A percentile compares a stretch with the other conserved stretches of the same genome.
phyloP scores from a whole-genome alignment of 2,113 vertebrate genomes.

The Zosterops lateralis region DNA sequence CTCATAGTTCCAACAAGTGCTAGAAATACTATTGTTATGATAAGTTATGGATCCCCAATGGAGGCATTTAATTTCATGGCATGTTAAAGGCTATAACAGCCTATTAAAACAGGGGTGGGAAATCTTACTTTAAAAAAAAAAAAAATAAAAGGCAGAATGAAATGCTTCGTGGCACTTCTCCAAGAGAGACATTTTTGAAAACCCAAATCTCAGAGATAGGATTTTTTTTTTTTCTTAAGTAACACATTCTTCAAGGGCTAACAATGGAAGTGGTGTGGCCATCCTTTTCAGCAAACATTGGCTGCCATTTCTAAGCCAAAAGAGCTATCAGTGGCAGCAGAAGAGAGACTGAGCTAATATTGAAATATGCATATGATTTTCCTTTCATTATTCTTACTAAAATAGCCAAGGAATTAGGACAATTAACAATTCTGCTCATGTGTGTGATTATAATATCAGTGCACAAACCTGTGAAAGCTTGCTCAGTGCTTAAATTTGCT shows the following conservation, averaged over 20 bases:
- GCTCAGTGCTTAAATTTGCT: neutral
- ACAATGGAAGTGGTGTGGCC: neutral
- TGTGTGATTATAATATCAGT: neutral
- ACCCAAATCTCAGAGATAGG: neutral
- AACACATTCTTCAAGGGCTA: neutral
- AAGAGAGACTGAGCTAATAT: neutral
- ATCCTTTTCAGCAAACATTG: neutral
- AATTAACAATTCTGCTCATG: neutral
- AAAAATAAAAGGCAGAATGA: neutral
- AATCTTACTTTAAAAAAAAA: neutral
- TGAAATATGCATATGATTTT: neutral
- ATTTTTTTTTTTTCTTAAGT: neutral
- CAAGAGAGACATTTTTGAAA: constrained; percentile 23
- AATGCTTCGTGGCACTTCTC: neutral
- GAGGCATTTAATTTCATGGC: constrained; percentile 60
- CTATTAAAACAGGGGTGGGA: constrained; percentile 9
- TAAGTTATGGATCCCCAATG: constrained; percentile 60
- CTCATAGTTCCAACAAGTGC: constrained; percentile 39
- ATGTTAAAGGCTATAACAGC: constrained; percentile 49
- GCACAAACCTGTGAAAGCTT: neutral
- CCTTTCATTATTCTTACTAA: neutral
- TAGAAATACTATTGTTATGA: constrained; percentile 61
- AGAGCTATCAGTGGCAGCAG: neutral
- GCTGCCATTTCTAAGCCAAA: neutral
- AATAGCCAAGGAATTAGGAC: neutral